Conservation (phyloP, 2,888 invertebrate genomes). For the Cremastinae sp. region DNA sequence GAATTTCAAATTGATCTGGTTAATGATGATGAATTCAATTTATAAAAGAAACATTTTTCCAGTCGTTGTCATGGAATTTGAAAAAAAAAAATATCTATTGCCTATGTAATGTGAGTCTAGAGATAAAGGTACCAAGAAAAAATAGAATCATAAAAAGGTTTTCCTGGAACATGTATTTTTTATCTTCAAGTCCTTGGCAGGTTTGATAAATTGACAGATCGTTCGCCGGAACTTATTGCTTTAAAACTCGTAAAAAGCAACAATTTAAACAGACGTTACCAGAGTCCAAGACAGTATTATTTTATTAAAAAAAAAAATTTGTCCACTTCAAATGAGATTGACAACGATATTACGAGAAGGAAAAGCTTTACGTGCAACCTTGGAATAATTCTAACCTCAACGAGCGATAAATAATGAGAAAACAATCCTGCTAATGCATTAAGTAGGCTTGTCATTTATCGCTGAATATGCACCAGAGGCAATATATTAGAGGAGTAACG, state of each 20-base stretch:
- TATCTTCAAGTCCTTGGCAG: neutral
- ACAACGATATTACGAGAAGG: neutral
- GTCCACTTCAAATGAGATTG: neutral
- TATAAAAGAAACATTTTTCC: neutral
- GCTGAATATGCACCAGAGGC: no score
- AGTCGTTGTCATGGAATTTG: neutral
- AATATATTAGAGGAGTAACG: no score
- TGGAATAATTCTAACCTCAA: conserved; percentile 20
- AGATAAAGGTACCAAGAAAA: neutral
- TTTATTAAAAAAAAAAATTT: neutral
- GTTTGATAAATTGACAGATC: neutral
- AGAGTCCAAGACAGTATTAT: no score
- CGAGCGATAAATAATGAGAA: neutral
- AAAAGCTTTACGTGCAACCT: neutral
- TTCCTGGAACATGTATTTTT: neutral
- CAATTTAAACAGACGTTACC: no score
- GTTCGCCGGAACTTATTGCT: no score
- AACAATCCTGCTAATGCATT: neutral
- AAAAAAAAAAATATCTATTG: neutral
- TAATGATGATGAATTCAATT: no score
- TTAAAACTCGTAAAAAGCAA: no score
- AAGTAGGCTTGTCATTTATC: no score
- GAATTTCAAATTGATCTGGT: neutral
- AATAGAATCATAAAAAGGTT: neutral
- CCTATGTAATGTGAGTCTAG: neutral